phyloP scores from a whole-genome alignment of 2,113 vertebrate species.

The Pelecanoides urinatrix region DNA sequence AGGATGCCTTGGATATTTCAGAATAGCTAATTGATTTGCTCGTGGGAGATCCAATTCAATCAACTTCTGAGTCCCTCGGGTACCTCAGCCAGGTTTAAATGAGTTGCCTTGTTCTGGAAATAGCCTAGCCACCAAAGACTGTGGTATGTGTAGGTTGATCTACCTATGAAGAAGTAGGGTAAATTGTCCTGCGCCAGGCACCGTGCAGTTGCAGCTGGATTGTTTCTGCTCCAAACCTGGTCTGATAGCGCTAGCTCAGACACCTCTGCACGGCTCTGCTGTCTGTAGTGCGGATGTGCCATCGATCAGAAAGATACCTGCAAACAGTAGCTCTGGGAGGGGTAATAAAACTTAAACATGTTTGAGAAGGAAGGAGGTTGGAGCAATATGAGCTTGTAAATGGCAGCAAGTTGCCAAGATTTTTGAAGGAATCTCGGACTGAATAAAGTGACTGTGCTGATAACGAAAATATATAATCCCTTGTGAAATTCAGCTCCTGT shows the following conservation, averaged over 20 bases:
- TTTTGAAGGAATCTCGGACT: conserved; percentile 1
- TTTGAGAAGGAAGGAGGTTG: not conserved
- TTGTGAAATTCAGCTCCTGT: conserved; percentile 4
- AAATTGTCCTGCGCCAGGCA: not conserved
- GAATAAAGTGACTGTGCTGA: conserved; percentile 17
- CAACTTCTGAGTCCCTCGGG: not conserved
- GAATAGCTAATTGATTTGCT: not conserved
- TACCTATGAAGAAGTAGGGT: not conserved
- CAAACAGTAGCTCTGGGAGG: not conserved
- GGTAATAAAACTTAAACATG: not conserved
- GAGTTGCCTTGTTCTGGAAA: not conserved
- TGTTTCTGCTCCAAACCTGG: not conserved
- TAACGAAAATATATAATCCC: not conserved
- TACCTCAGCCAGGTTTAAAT: not conserved
- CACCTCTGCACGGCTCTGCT: not conserved
- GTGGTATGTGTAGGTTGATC: not conserved
- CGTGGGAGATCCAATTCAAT: not conserved
- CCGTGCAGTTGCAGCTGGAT: not conserved
- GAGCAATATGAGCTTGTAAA: conserved; percentile 1
- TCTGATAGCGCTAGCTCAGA: not conserved
- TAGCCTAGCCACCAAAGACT: not conserved
- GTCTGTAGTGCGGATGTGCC: not conserved
- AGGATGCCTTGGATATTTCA: not conserved
- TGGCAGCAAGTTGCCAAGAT: not conserved
- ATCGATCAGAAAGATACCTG: not conserved